Conservation (phyloP, 2,113 vertebrate genomes). For the Cepphus grylle region DNA sequence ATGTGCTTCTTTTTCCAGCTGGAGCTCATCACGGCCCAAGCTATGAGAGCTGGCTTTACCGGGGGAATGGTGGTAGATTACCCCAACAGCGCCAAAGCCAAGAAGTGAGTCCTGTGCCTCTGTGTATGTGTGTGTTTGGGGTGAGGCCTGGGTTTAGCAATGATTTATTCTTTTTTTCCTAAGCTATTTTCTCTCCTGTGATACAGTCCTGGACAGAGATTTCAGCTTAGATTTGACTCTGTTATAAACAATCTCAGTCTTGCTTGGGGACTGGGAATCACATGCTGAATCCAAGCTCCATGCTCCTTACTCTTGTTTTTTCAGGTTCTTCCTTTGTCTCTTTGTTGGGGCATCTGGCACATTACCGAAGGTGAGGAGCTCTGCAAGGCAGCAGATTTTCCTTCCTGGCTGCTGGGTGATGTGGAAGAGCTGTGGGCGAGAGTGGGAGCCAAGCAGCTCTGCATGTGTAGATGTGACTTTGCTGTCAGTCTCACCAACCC, state of each 20-base stretch:
- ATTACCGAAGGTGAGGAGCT: constrained; percentile 86
- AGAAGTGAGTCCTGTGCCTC: constrained; percentile 83
- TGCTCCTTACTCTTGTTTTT: background rate
- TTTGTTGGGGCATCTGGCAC: constrained; percentile 84
- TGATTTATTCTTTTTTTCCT: background rate
- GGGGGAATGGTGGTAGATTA: constrained; percentile 98
- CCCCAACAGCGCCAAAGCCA: constrained; percentile 94
- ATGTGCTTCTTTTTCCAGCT: constrained; percentile 68
- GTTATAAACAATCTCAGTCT: background rate
- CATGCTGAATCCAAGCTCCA: background rate
- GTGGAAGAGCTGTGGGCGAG: background rate
- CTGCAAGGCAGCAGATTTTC: background rate
- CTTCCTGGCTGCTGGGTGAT: background rate
- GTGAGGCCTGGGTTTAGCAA: background rate
- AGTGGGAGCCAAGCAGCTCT: background rate
- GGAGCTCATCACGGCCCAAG: constrained; percentile 91
- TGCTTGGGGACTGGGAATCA: background rate
- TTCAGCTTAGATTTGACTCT: background rate
- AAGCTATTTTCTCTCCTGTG: background rate
- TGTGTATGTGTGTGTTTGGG: background rate
- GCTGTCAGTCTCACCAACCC: background rate
- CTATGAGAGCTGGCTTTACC: constrained; percentile 91
- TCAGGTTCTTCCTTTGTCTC: constrained; percentile 94
- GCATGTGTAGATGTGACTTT: background rate
- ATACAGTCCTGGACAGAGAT: background rate